Percentiles rank a stretch among this genome's conserved stretches.
phyloP scores from a whole-genome alignment of 2,113 vertebrate species.

The Varanus salvator region DNA sequence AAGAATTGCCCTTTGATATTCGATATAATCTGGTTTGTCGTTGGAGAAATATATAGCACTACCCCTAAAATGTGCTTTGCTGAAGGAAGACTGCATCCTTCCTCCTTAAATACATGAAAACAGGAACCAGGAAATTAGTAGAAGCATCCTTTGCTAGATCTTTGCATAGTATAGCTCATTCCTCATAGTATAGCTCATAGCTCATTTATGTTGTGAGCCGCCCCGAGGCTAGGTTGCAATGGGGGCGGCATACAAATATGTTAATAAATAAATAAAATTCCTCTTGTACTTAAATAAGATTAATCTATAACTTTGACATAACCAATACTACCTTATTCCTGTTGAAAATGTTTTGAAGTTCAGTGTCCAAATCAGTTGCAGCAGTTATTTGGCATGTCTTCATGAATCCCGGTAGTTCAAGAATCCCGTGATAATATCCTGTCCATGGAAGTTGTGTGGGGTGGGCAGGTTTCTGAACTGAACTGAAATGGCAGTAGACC shows the following conservation, averaged over 20 bases:
- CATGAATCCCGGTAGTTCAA: background rate
- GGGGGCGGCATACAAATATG: too few relatives aligned
- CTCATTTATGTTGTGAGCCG: too few relatives aligned
- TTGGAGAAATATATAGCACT: fast-evolving
- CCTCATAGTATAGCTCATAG: too few relatives aligned
- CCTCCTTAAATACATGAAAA: background rate
- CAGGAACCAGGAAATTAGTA: background rate
- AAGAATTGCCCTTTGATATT: background rate
- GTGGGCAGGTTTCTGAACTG: background rate
- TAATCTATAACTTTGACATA: background rate
- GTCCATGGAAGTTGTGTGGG: background rate
- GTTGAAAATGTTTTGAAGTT: background rate
- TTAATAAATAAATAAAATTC: too few relatives aligned
- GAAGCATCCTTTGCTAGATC: background rate
- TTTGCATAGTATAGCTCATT: background rate
- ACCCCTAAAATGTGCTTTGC: background rate
- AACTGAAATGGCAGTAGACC: background rate
- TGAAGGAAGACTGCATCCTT: background rate
- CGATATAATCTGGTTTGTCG: background rate
- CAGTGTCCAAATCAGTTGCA: background rate
- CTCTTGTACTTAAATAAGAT: background rate
- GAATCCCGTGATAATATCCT: background rate
- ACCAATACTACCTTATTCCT: background rate
- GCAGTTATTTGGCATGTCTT: background rate
- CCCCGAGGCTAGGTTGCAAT: too few relatives aligned